Base-by-base conservation (phyloP, 2,113 vertebrate species). In the Dunckerocampus dactyliophorus region DNA sequence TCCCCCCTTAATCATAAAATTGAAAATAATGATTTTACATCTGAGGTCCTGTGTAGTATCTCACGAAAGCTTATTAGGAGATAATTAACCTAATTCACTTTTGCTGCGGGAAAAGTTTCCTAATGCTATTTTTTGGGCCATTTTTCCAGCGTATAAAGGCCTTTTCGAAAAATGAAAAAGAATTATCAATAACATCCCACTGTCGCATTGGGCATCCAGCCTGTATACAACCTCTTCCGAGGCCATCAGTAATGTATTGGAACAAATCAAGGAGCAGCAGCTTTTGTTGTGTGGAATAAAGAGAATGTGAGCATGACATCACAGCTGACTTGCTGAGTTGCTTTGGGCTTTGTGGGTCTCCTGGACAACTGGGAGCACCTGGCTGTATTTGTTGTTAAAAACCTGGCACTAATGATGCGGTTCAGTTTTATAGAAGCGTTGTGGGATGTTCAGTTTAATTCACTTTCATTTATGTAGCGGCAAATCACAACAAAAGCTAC, bases 21-120 rank as follows among this genome's bases (percentile, higher is more conserved):
- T 73, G 56, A 72, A 80, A 76, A 71, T 42, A 12, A 39, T 46
- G 4, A 6, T 13, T 46, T 59, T 17, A 39, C 60, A 59, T 75
- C 64, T 51, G n/a, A 55, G 66, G 59, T 63, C 58, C 45, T 52
- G 37, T 67, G 48, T 64, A 62, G 72, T 80, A 80, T 79, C 70
- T 71, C 48, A 34, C n/a, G 56, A 69, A 81, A 81, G 74, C 76
- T 80, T 71, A 82, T 87, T 80, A 82, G 80, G 76, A 78, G 77
- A 84, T 82, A 81, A 87, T 85, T 87, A 83, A 75, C 76, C 74
- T 83, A 64, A 77, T 81, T 82, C 74, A 82, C 58, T 81, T 77
- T 63, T 71, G 67, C 76, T 73, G 46, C 13, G 59, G 67, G 75
- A 62, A 37, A 47, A 64, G 51, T 62, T 55, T 68, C 71, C 70